Evolutionary conservation across 2,113 vertebrate species (phyloP).

Genomic region (Aleadryas rufinucha): DNA sequence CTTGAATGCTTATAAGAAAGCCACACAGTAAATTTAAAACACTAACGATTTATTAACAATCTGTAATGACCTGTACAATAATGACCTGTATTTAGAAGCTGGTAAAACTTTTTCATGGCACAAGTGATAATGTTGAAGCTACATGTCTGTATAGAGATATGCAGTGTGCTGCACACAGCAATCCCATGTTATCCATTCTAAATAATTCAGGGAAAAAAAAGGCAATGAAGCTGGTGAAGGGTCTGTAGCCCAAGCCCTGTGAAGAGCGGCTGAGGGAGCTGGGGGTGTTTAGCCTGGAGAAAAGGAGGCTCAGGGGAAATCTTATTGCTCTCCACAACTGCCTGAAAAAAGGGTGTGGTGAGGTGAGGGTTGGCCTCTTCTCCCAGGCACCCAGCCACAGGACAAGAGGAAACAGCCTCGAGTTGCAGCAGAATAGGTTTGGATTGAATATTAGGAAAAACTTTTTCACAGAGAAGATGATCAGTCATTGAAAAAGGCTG

Average conservation of each 20-base stretch:
- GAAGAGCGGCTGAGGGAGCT: not conserved
- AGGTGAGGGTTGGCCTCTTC: not conserved
- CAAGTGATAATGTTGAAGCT: not conserved
- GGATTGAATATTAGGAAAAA: not conserved
- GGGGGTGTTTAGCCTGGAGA: not conserved
- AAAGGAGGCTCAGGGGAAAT: not conserved
- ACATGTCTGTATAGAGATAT: not conserved
- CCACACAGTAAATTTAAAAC: not conserved
- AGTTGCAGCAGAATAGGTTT: not conserved
- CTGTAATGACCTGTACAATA: not conserved
- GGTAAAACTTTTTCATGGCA: not conserved
- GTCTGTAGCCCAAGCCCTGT: not conserved
- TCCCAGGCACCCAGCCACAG: too few relatives aligned
- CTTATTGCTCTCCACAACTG: too few relatives aligned
- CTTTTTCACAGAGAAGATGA: not conserved
- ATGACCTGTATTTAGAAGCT: not conserved
- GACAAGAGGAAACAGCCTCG: not conserved
- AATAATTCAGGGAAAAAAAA: not conserved
- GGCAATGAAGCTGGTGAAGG: not conserved
- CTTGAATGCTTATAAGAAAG: not conserved
- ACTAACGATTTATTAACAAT: not conserved
- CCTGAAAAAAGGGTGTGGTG: not conserved
- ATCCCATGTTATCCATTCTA: not conserved
- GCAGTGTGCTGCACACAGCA: not conserved
- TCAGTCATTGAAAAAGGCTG: not conserved